phyloP scores from a whole-genome alignment of 1,140 invertebrate species.

The Apis mellifera region DNA sequence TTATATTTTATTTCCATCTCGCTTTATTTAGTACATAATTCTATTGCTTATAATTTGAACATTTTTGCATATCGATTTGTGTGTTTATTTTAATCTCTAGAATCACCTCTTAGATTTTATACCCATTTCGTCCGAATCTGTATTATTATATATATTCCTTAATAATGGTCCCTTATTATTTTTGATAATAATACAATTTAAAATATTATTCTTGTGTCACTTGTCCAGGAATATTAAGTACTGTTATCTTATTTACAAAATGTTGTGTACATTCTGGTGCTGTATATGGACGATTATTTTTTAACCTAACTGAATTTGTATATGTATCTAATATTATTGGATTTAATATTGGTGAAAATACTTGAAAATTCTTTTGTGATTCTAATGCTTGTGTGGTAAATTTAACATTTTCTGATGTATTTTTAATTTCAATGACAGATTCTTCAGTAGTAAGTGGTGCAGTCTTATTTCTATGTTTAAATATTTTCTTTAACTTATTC shows the following conservation, averaged over 20 bases:
- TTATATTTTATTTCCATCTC: too few species aligned
- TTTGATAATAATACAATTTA: conserved; percentile 30
- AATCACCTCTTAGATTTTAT: too few species aligned
- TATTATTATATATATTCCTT: not conserved
- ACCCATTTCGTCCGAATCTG: too few species aligned
- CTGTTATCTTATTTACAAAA: conserved; percentile 42
- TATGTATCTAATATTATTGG: conserved; percentile 44
- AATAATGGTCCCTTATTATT: conserved; percentile 36
- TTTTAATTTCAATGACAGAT: conserved; percentile 52
- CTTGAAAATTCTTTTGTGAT: conserved; percentile 37
- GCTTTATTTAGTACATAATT: too few species aligned
- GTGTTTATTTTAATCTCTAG: too few species aligned
- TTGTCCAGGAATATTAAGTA: conserved; percentile 70
- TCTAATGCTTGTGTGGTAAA: conserved; percentile 30
- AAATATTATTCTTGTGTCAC: conserved; percentile 58
- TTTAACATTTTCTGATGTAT: conserved; percentile 27
- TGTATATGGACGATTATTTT: conserved; percentile 64
- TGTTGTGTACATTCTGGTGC: conserved; percentile 61
- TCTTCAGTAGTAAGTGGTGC: conserved; percentile 61
- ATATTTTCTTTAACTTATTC: conserved; percentile 53
- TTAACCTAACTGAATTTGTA: conserved; percentile 9
- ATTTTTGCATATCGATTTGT: too few species aligned
- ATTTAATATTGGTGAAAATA: conserved; percentile 54
- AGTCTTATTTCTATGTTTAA: conserved; percentile 67
- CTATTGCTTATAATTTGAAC: too few species aligned